Base-by-base conservation (phyloP, 2,888 invertebrate species). In the Pegoplata infirma region DNA sequence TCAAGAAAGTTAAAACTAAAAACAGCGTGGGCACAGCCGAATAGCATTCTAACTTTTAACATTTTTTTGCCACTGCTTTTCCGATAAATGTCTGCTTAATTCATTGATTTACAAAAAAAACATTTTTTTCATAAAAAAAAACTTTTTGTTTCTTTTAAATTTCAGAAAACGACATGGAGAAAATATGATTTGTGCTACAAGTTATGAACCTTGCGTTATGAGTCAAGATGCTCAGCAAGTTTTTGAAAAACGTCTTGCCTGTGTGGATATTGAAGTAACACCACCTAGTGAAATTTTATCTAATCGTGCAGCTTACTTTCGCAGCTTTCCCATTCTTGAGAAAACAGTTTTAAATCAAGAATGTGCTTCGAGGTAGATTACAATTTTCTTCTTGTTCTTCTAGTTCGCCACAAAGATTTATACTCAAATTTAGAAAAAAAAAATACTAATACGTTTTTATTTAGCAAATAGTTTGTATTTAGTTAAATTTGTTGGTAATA, bases 311-410 rank as follows among this genome's bases (percentile, higher is more conserved):
- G 93, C 94, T 23, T 93, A 93, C 90, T 93, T 93, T 91, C 91
- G 94, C 89, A 94, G 93, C 86, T 97, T 98, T 91, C 98, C 98
- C 59, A 89, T 95, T 47, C 91, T 98, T 81, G 96, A 97, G 89
- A 93, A 91, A 80, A 92, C 92, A 36, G 91, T 94, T 72, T 91
- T 96, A 76, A 95, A 94, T 87, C 94, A 94, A 89, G 94, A 94
- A 84, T 94, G 94, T 46, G 91, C 92, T 71, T 91, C 91, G 86
- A 92, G 92, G 93, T 93, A 90, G 89, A 84, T 85, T 83, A 72
- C 36, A 56, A 28, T 23, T 17, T 40, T 64, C n/a, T 59, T 49
- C 25, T 67, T 61, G 49, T 46, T 73, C 21, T 76, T 53, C 46
- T 63, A 59, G 66, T 44, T 64, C 59, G 55, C 71, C 71, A 69